phyloP scores from a whole-genome alignment of 2,113 vertebrate species.

The Scalopus aquaticus region DNA sequence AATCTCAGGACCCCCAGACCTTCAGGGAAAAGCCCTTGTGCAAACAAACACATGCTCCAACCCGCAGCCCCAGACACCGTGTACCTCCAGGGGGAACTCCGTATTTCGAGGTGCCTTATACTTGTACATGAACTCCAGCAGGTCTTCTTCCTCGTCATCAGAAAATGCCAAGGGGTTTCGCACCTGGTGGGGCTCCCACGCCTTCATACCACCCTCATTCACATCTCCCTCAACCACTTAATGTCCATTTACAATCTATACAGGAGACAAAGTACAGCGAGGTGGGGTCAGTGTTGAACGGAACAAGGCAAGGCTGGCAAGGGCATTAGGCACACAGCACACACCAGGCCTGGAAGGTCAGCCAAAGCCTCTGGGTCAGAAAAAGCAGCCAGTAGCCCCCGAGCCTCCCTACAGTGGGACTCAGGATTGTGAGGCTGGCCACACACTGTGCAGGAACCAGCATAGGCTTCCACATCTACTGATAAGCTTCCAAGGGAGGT shows the following conservation, averaged over 20 bases:
- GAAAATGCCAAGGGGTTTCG: slow-evolving; percentile 83
- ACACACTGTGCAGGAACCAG: not conserved
- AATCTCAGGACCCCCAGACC: not conserved
- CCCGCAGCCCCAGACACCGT: not conserved
- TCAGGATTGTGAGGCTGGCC: too few species aligned
- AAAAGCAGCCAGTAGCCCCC: not conserved
- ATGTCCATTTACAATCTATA: slow-evolving; percentile 83
- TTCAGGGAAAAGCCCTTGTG: not conserved
- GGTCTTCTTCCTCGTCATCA: slow-evolving; percentile 84
- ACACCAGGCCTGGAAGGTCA: slow-evolving; percentile 61
- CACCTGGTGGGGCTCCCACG: slow-evolving; percentile 81
- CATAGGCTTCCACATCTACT: not conserved
- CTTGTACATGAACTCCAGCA: slow-evolving; percentile 81
- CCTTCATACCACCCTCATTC: slow-evolving; percentile 83
- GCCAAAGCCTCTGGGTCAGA: not conserved
- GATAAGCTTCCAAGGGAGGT: not conserved
- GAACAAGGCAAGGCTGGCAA: not conserved
- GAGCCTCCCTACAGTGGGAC: not conserved
- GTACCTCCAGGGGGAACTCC: slow-evolving; percentile 87
- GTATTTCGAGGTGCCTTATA: slow-evolving; percentile 82
- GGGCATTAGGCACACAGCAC: slow-evolving; percentile 59
- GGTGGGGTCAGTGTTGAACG: slow-evolving; percentile 54
- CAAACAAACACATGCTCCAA: not conserved
- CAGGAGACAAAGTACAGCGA: slow-evolving; percentile 75
- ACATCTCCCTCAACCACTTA: slow-evolving; percentile 86